Percentiles rank a stretch among this genome's conserved stretches.
Conservation (phyloP, 1,140 invertebrate genomes). For the Druon quercuslanigerum region DNA sequence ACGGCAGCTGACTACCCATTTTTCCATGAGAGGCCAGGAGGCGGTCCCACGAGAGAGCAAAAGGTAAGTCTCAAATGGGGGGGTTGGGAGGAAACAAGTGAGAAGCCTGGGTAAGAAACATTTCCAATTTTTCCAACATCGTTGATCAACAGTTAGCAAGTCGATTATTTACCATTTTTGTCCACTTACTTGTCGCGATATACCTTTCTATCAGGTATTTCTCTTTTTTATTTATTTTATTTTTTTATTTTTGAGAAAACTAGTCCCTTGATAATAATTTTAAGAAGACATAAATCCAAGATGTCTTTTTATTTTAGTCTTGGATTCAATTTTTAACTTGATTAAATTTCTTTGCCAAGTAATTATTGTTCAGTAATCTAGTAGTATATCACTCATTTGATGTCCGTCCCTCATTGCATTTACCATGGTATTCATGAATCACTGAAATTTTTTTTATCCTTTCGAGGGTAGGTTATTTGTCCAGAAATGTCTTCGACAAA, state of each 20-base stretch:
- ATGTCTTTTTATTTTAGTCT: neutral
- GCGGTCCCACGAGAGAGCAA: conserved; percentile 86
- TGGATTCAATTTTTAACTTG: neutral
- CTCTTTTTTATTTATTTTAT: neutral
- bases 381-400: conserved; percentile 20
- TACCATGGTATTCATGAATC: neutral
- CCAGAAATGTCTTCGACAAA: neutral
- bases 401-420: conserved; percentile 9
- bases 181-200: neutral
- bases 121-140: conserved; percentile 28
- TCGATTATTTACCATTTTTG: conserved; percentile 14
- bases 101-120: conserved; percentile 54
- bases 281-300: neutral
- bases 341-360: neutral
- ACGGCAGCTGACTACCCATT: conserved; percentile 85
- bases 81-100: conserved; percentile 48
- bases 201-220: neutral
- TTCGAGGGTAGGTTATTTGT: conserved; percentile 4
- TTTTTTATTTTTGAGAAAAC: neutral
- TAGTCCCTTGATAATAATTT: neutral
- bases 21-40: conserved; percentile 81
- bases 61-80: conserved; percentile 79
- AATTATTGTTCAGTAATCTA: neutral
- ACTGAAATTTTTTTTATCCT: neutral
- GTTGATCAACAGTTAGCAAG: neutral